Evolutionary conservation across 2,113 vertebrate species (phyloP), one percentile per base, ranked within the genome.

Genomic region (Urocitellus parryii): DNA sequence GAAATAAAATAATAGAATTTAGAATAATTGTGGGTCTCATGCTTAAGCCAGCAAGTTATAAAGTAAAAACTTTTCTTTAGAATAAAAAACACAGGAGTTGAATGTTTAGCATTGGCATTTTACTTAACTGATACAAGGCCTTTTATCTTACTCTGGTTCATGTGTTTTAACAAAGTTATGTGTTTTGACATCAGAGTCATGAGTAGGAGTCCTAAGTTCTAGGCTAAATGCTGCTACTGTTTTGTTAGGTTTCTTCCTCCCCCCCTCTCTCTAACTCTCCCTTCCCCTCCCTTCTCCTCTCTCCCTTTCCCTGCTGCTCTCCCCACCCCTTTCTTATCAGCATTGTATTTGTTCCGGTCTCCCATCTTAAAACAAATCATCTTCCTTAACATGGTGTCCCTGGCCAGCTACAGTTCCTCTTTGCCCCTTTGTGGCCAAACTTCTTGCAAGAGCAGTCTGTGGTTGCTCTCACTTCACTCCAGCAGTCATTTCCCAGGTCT

Each of bases 41-140:
- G 18, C 12, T 22, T 74, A 72, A 29, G 22, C 82, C 65, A 70
- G 70, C 79, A 92, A 87, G 9, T 90, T 58, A 8, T 51, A 53
- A 94, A 13, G 16, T 51, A 58, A 70, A 76, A 68, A 65, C 18
- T 16, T 80, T 79, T 88, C 78, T 58, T 89, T 77, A 88, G 65
- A 87, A 65, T 80, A 37, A 82, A 82, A 92, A 42, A 6, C 24
- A 58, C 17, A 79, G 34, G 48, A 34, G 32, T 63, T 91, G 34
- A 74, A 39, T 24, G 53, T 42, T 91, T 79, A 34, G 34, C 29
- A 92, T 88, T 68, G 78, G 32, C n/a, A 20, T 32, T 90, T 87
- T 37, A 29, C 16, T 65, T 88, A 32, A 56, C 27, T 58, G 25
- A 5, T 81, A 11, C 0, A 25, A 51, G n/a, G 42, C 32, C 25